A percentile compares a stretch with the other conserved stretches of the same genome.
Conservation (phyloP, 92 coral and sea anemone genomes). For the Porites divaricata region DNA sequence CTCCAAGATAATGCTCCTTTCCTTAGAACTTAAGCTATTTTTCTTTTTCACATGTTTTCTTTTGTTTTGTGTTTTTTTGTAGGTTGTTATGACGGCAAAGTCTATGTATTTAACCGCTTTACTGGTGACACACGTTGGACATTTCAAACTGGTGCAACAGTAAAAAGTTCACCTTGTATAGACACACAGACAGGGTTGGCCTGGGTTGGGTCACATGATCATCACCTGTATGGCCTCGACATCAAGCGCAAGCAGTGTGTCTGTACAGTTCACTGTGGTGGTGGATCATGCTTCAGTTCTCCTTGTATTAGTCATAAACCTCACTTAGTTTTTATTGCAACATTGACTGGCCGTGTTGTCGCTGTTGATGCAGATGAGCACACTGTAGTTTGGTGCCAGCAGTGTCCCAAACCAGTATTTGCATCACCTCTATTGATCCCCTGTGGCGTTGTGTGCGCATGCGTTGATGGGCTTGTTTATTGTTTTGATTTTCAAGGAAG, state of each 20-base stretch:
- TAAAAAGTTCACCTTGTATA: slow-evolving; percentile 90
- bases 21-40: background rate
- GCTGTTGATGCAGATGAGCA: slow-evolving; percentile 63
- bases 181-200: slow-evolving; percentile 86
- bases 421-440: slow-evolving; percentile 74
- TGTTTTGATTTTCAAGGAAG: slow-evolving; percentile 70
- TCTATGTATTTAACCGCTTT: slow-evolving; percentile 76
- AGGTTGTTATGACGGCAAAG: slow-evolving; percentile 98
- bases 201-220: slow-evolving; percentile 99
- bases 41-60: background rate
- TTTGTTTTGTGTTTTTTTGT: background rate
- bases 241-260: slow-evolving; percentile 52
- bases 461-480: slow-evolving; percentile 76
- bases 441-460: slow-evolving; percentile 71
- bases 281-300: slow-evolving; percentile 94
- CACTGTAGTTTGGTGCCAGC: slow-evolving; percentile 67
- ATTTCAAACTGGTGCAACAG: slow-evolving; percentile 80
- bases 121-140: slow-evolving; percentile 77
- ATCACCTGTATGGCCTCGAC: slow-evolving; percentile 79
- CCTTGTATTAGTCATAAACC: slow-evolving; percentile 68
- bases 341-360: slow-evolving; percentile 75
- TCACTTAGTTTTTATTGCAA: slow-evolving; percentile 77
- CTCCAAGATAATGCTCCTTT: too few relatives aligned
- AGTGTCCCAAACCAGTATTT: slow-evolving; percentile 90
- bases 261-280: slow-evolving; percentile 70